Evolutionary conservation across 2,888 invertebrate genomes (phyloP).

Genomic region (Isoperla grammatica): DNA sequence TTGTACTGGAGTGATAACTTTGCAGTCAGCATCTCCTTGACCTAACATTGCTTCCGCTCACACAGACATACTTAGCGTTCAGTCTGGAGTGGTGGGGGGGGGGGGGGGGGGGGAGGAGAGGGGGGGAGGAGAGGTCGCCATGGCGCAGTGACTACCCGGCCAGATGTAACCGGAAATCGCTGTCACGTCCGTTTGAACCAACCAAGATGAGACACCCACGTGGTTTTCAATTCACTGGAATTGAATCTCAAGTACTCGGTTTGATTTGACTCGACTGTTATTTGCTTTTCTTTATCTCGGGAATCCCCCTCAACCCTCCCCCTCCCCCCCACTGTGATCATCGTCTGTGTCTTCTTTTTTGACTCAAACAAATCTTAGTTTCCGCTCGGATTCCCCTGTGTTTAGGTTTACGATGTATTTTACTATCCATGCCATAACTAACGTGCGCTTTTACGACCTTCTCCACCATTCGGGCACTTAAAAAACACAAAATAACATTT

Average conservation of each 20-base stretch:
- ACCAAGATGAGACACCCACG: neutral
- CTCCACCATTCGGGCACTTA: neutral
- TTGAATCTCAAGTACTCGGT: conserved; percentile 4
- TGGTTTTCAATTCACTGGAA: neutral
- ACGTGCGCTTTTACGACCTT: conserved; percentile 4
- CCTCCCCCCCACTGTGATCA: neutral
- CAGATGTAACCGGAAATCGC: neutral
- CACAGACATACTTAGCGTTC: no score
- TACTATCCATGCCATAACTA: conserved; percentile 4
- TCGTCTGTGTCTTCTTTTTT: neutral
- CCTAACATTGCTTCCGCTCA: no score
- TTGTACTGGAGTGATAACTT: no score
- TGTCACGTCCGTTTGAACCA: neutral
- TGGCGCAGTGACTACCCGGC: neutral
- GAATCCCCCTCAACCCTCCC: no score
- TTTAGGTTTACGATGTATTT: conserved; percentile 12
- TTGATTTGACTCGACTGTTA: neutral
- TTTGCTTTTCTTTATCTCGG: neutral
- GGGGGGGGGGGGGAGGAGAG: no score
- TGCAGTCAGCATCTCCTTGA: no score
- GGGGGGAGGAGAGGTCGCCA: neutral
- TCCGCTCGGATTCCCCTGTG: neutral
- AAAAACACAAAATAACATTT: no score
- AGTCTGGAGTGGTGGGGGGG: no score
- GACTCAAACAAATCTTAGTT: conserved; percentile 4